Evolutionary conservation across 2,888 invertebrate genomes (phyloP).

Genomic region (Ochropleura leucogaster): DNA sequence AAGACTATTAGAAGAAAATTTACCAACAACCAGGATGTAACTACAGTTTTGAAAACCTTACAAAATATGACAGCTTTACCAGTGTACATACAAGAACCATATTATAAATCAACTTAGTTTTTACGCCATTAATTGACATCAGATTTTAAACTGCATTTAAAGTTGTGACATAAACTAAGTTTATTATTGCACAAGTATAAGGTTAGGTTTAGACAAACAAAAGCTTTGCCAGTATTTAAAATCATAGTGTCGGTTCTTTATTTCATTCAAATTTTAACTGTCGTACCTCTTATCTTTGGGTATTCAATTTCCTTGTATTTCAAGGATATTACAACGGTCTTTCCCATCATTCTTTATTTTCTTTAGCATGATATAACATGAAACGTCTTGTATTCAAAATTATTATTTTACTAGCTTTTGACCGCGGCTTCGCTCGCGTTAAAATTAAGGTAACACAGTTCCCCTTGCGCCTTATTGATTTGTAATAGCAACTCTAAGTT

Average conservation of each 20-base stretch:
- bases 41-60: background rate
- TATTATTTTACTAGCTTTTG: no score
- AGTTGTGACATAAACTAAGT: conserved; percentile 42
- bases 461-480: no score
- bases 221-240: background rate
- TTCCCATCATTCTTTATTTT: background rate
- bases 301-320: background rate
- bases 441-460: no score
- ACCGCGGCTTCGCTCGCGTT: no score
- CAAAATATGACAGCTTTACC: background rate
- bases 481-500: no score
- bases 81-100: background rate
- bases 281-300: background rate
- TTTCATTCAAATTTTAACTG: background rate
- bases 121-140: conserved; percentile 34
- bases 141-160: conserved; percentile 34
- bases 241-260: background rate
- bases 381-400: background rate
- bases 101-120: conserved; percentile 5
- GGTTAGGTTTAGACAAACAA: background rate
- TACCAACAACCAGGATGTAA: background rate
- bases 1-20: conserved; percentile 10
- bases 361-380: background rate
- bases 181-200: conserved; percentile 53
- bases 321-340: background rate